Percentiles rank a stretch among this genome's conserved stretches.
Evolutionary conservation across 1,140 invertebrate genomes (phyloP).

Genomic region (Halesus radiatus): DNA sequence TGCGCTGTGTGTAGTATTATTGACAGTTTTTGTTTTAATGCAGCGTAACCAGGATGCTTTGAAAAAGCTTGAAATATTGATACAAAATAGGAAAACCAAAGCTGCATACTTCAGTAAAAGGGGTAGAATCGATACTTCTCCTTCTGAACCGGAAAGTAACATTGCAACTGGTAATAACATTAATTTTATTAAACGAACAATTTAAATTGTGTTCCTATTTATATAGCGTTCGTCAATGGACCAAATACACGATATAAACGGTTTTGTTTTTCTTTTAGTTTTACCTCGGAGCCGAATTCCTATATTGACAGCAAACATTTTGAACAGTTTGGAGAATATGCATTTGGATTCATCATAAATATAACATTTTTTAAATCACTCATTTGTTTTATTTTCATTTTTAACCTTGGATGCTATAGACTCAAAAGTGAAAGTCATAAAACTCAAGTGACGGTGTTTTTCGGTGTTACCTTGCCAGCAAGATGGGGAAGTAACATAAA

Average conservation of each 20-base stretch:
- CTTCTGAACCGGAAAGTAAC: background rate
- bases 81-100: slow-evolving; percentile 40
- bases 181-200: too few species aligned
- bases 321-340: too few species aligned
- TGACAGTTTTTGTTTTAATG: background rate
- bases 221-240: background rate
- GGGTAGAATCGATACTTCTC: background rate
- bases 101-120: background rate
- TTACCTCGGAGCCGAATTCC: background rate
- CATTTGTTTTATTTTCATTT: too few species aligned
- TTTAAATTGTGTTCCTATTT: background rate
- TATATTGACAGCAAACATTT: too few species aligned
- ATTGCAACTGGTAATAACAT: background rate
- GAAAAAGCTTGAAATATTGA: slow-evolving; percentile 37
- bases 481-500: too few species aligned
- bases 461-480: too few species aligned
- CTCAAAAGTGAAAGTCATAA: too few species aligned
- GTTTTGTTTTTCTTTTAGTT: background rate
- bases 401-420: too few species aligned
- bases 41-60: slow-evolving; percentile 19
- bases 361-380: too few species aligned
- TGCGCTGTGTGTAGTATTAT: background rate
- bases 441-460: too few species aligned
- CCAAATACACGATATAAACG: background rate
- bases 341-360: too few species aligned